Conservation (phyloP, 2,888 invertebrate species). For the Junonia oenone region DNA sequence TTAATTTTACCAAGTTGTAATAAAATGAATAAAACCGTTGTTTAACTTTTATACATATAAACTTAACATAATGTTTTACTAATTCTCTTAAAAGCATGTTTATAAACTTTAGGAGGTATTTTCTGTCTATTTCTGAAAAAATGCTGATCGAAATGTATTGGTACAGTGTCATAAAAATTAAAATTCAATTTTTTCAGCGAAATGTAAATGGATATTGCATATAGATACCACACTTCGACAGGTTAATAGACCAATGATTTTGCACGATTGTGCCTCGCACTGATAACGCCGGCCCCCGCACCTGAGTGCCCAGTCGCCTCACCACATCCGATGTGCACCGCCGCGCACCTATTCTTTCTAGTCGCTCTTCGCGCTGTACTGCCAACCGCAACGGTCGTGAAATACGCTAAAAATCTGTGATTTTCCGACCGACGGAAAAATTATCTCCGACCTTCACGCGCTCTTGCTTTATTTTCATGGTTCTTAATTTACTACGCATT, state of each 20-base stretch:
- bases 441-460: constrained; percentile 61
- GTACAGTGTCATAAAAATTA: neutral
- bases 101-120: too few species aligned
- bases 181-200: neutral
- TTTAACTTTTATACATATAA: too few species aligned
- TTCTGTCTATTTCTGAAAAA: too few species aligned
- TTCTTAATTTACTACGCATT: constrained; percentile 28
- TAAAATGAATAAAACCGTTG: too few species aligned
- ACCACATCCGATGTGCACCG: constrained; percentile 32
- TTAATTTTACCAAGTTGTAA: too few species aligned
- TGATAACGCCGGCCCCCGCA: constrained; percentile 33
- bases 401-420: constrained; percentile 31
- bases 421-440: constrained; percentile 59
- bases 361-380: constrained; percentile 21
- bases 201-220: constrained; percentile 13
- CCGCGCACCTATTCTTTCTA: constrained; percentile 28
- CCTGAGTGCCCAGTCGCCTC: constrained; percentile 27
- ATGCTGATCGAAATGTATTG: too few species aligned
- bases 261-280: constrained; percentile 48
- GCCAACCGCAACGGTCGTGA: constrained; percentile 17
- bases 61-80: too few species aligned
- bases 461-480: constrained; percentile 36
- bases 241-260: constrained; percentile 42
- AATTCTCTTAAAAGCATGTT: too few species aligned
- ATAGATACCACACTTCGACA: constrained; percentile 25